Conservation (phyloP, 2,797 vertebrate genomes). For the Pipistrellus pygmaeus region DNA sequence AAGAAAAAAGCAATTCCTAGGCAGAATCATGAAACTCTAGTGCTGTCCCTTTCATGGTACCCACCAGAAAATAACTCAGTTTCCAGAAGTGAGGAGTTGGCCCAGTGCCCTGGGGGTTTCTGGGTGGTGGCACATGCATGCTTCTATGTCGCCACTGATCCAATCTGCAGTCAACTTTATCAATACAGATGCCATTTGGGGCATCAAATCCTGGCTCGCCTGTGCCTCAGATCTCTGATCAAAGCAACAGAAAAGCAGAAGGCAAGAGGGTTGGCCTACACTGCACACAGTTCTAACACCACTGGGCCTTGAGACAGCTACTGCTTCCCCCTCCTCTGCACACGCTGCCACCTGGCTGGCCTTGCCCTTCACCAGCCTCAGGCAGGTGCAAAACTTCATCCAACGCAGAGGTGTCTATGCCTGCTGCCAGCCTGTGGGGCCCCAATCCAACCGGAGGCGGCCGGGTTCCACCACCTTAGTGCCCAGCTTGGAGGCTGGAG, state of each 20-base stretch:
- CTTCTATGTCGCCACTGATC: not conserved
- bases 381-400: not conserved
- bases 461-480: too few species aligned
- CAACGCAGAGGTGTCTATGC: not conserved
- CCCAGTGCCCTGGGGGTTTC: fast-evolving
- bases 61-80: not conserved
- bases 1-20: not conserved
- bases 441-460: not conserved
- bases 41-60: fast-evolving
- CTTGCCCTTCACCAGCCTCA: not conserved
- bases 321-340: not conserved
- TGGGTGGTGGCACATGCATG: not conserved
- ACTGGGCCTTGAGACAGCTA: not conserved
- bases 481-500: not conserved
- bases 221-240: not conserved
- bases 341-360: not conserved
- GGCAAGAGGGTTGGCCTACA: not conserved
- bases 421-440: not conserved
- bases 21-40: not conserved
- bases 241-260: not conserved
- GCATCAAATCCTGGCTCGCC: slow-evolving; percentile 2
- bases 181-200: not conserved
- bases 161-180: not conserved
- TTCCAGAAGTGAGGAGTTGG: not conserved
- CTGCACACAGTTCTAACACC: not conserved